These are phyloP conservation scores for Clarias gariepinus DNA, from an alignment of 2,113 vertebrate species.

Conservation along the genomic window DNA sequence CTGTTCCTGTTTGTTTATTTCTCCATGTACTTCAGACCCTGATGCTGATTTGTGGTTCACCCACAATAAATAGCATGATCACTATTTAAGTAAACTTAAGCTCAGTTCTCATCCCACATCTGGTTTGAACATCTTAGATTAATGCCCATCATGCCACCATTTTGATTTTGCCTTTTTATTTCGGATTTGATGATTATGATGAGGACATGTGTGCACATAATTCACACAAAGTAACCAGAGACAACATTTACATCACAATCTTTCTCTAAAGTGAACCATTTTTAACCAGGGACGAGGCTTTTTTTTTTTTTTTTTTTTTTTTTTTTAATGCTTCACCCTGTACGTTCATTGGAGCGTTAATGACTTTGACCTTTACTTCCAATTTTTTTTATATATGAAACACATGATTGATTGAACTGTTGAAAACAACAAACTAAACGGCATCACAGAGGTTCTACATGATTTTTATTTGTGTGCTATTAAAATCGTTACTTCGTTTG, in stretches of 20 bases:
- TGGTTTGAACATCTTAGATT: not conserved
- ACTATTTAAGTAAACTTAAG: not conserved
- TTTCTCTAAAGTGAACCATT: constrained; percentile 14
- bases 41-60: not conserved
- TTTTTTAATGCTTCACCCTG: constrained; percentile 38
- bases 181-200: not conserved
- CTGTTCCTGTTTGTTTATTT: not conserved
- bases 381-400: constrained; percentile 27
- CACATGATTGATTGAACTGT: constrained; percentile 42
- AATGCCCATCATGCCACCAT: not conserved
- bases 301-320: constrained; percentile 1
- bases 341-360: constrained; percentile 37
- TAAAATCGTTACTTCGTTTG: not conserved
- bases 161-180: no score
- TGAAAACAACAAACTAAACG: not conserved
- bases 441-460: no score
- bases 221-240: not conserved
- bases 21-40: not conserved
- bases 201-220: not conserved
- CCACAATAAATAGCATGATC: not conserved
- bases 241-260: not conserved
- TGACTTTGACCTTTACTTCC: constrained; percentile 49
- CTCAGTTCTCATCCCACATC: not conserved
- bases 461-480: not conserved
- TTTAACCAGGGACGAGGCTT: not conserved